Evolutionary conservation across 2,113 vertebrate species (phyloP).

Genomic region (Numida meleagris): DNA sequence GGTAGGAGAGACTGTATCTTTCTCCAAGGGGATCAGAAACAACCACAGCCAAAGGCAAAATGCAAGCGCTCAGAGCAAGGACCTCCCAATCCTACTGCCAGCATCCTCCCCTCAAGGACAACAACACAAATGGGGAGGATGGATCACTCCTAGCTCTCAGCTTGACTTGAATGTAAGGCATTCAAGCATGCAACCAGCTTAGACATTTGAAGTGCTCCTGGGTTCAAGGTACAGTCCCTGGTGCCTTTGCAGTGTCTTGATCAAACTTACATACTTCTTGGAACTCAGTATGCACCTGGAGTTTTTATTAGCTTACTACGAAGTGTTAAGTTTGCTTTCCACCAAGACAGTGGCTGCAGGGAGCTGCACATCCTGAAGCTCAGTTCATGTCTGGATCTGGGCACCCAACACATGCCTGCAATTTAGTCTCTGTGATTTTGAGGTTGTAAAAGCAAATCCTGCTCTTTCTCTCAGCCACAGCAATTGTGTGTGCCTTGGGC

Average conservation of each 20-base stretch:
- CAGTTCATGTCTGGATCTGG: background rate
- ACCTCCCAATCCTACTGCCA: background rate
- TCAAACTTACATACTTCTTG: background rate
- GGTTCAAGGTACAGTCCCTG: background rate
- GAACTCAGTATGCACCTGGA: background rate
- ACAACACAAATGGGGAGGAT: background rate
- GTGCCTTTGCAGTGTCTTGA: background rate
- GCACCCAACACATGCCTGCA: background rate
- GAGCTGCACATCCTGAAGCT: rapidly evolving
- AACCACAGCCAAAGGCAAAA: background rate
- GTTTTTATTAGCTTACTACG: background rate
- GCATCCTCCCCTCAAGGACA: background rate
- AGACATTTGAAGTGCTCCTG: background rate
- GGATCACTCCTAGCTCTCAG: background rate
- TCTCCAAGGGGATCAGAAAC: background rate
- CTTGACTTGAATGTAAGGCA: background rate
- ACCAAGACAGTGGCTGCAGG: background rate
- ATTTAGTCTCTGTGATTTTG: background rate
- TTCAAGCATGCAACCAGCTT: background rate
- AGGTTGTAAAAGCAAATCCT: background rate
- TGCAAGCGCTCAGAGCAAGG: background rate
- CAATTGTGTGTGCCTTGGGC: rapidly evolving
- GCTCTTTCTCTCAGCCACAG: background rate
- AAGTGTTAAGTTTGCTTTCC: background rate
- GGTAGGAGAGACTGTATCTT: background rate